These are phyloP conservation scores for Cathartes aura DNA, from an alignment of 2,113 vertebrate genomes.

Conservation along the genomic window DNA sequence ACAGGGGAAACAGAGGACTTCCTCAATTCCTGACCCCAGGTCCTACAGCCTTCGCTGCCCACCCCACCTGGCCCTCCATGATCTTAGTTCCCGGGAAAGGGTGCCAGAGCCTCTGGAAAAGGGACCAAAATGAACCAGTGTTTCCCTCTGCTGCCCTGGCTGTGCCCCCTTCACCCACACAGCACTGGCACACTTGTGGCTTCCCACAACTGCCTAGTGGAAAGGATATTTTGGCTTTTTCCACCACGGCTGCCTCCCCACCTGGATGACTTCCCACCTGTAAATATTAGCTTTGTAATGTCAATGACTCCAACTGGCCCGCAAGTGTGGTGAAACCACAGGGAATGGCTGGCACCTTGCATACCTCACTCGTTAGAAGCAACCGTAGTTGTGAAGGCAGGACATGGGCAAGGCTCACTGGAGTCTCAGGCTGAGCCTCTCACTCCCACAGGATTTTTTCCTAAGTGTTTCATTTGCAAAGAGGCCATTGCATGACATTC, in stretches of 20 bases:
- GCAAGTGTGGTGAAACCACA: not conserved
- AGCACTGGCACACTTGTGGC: not conserved
- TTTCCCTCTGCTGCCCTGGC: not conserved
- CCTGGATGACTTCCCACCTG: not conserved
- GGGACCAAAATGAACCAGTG: not conserved
- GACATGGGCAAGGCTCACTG: not conserved
- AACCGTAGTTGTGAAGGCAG: not conserved
- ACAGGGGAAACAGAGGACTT: not conserved
- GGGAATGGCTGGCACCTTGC: not conserved
- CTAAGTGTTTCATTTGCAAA: not conserved
- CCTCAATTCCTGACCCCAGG: not conserved
- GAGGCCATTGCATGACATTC: constrained; percentile 35
- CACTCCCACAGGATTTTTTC: constrained; percentile 5
- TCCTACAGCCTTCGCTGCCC: not conserved
- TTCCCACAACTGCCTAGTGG: not conserved
- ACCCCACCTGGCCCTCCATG: not conserved
- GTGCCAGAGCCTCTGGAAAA: not conserved
- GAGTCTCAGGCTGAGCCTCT: not conserved
- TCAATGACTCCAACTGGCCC: not conserved
- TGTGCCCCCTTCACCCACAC: not conserved
- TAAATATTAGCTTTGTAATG: constrained; percentile 37
- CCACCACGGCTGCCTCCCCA: not conserved
- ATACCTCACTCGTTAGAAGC: not conserved
- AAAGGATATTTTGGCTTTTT: constrained; percentile 1
- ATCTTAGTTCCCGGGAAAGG: not conserved